Evolutionary conservation across 2,888 invertebrate species (phyloP), one percentile per base, ranked within the genome.

Genomic region (Salpingus planirostris): DNA sequence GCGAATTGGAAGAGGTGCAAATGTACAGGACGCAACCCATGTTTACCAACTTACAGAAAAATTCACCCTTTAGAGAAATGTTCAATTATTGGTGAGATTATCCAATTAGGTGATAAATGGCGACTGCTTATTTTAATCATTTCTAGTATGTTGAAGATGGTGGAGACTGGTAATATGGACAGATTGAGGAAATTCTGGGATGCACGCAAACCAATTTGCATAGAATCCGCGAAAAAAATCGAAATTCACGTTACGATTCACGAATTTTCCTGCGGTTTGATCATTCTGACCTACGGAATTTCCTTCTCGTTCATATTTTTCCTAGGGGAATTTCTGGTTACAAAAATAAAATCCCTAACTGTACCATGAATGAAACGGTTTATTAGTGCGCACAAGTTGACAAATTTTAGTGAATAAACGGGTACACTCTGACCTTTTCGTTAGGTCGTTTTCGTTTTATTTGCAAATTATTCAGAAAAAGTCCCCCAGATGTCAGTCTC

Each of bases 1-100:
- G 83, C 44, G 80, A 81, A 38, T 62, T 78, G 1, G 69, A 72
- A 1, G 77, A 80, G 57, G 68, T 80, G 6, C 67, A 68, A 40
- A 60, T 80, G 57, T 75, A 73, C 51, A 71, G 71, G 0, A 70
- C 74, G 1, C 76, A 78, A 50, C 69, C 69, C 24, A 70, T 74
- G 59, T 66, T 67, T 2, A 63, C 68, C 6, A 70, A 73, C 13
- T 63, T 77, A 7, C 70, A 69, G 36, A 78, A 75, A 53, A 64
- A 67, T 18, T 78, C 79, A 6, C 78, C 78, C 0, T 73, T 77
- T 53, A 69, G 66, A 24, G 76, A 80, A 55, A 66, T 76, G 46
- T 59, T 78, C 40, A 69, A 72, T 41, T 73, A 71, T 44, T 76
- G 74, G 78, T 78, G 55, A 60, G n/a, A n/a, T n/a, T n/a, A n/a